phyloP scores from a whole-genome alignment of 2,888 invertebrate species.

The Polyommatus icarus region DNA sequence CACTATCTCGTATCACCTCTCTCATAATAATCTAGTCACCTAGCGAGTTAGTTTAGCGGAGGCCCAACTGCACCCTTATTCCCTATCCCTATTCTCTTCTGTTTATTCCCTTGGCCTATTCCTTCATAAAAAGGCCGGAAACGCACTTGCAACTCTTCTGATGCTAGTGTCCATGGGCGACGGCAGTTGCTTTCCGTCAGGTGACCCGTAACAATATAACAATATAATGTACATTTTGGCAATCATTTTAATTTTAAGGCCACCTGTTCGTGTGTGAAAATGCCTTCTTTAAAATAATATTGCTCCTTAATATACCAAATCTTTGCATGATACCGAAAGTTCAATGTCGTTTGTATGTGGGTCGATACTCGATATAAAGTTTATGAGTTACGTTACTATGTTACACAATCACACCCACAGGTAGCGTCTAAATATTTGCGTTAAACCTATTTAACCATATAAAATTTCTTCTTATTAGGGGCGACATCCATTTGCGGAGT shows the following conservation, averaged over 20 bases:
- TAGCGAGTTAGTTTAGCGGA: no score
- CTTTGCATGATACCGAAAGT: conserved; percentile 6
- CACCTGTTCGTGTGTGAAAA: background rate
- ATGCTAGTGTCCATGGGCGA: no score
- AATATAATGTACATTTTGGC: background rate
- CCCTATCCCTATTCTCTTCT: no score
- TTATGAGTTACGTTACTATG: conserved; percentile 5
- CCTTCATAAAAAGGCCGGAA: no score
- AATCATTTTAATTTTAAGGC: background rate
- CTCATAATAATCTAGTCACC: no score
- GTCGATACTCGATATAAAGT: conserved; percentile 15
- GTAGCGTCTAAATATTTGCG: background rate
- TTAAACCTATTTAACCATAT: conserved; percentile 2
- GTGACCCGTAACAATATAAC: no score
- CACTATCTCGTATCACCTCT: no score
- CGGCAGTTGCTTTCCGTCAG: no score
- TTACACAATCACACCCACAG: conserved; percentile 11
- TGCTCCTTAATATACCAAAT: background rate
- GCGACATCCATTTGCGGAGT: background rate
- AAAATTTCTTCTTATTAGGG: background rate
- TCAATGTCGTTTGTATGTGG: conserved; percentile 8
- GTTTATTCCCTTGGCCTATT: no score
- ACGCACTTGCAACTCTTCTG: no score
- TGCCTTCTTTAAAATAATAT: background rate
- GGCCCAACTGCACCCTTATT: no score